Conservation (phyloP, 2,797 vertebrate species). For the Schizothorax lantsangensis region DNA sequence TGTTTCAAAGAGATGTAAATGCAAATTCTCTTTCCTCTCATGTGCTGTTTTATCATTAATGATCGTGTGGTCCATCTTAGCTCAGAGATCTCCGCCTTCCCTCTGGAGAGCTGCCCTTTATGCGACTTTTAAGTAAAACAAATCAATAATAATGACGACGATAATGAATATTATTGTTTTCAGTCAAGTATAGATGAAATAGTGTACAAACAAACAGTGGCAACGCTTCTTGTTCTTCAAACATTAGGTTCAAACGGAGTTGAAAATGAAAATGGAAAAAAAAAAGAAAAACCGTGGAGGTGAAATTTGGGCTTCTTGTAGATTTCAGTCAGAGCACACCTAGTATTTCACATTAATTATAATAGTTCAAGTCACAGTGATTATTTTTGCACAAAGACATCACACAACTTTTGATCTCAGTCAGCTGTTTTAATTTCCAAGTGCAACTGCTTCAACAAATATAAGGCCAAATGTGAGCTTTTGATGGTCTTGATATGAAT, state of each 20-base stretch:
- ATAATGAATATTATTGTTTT: not conserved
- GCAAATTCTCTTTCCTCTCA: constrained; percentile 43
- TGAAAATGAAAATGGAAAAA: not conserved
- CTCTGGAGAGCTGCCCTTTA: constrained; percentile 18
- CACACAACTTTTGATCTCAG: not conserved
- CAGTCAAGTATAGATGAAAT: not conserved
- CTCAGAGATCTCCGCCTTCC: constrained; percentile 27
- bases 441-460: not conserved
- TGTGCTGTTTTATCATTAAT: constrained; percentile 46
- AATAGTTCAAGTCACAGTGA: not conserved
- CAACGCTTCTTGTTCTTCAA: not conserved
- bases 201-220: not conserved
- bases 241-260: not conserved
- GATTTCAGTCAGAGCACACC: not conserved
- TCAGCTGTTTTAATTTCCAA: not conserved
- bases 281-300: not conserved
- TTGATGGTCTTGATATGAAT: not conserved
- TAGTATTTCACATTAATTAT: not conserved
- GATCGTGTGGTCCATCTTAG: constrained; percentile 28
- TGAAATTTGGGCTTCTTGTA: not conserved
- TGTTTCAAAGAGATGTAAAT: constrained; percentile 55
- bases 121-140: constrained; percentile 13
- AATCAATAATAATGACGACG: constrained; percentile 27
- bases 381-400: not conserved
- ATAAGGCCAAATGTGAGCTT: not conserved